These are phyloP conservation scores for Branchipolynoe longqiensis DNA, from an alignment of 2,888 invertebrate genomes.

Conservation along the genomic window DNA sequence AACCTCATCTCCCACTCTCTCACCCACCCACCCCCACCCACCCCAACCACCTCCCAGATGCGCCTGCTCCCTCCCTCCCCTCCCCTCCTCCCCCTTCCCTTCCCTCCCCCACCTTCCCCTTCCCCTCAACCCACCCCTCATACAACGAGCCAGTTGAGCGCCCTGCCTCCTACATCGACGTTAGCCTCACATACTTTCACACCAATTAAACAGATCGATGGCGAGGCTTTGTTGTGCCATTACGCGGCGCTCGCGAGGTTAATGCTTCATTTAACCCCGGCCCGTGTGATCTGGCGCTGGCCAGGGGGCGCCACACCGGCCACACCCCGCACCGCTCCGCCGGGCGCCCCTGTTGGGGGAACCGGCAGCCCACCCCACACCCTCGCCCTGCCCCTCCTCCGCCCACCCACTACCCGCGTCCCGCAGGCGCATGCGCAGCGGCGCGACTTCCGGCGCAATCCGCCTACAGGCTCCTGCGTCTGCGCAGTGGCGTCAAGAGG, in stretches of 20 bases:
- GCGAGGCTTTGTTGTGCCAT: slow-evolving; percentile 56
- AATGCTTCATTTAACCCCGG: slow-evolving; percentile 57
- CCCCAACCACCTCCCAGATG: not conserved
- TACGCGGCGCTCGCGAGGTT: slow-evolving; percentile 41
- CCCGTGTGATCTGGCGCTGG: slow-evolving; percentile 50
- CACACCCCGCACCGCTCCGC: not conserved
- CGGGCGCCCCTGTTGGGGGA: slow-evolving; percentile 11
- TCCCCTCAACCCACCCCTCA: not conserved
- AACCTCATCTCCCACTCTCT: no score
- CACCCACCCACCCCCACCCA: no score
- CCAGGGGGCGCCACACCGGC: slow-evolving; percentile 5
- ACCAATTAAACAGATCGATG: slow-evolving; percentile 57
- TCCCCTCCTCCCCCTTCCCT: not conserved
- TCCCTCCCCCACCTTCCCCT: not conserved
- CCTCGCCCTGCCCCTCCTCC: slow-evolving; percentile 10
- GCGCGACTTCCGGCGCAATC: slow-evolving; percentile 18
- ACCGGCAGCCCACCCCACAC: not conserved
- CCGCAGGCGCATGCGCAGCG: not conserved
- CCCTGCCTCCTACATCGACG: slow-evolving; percentile 44
- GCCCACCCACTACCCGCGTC: not conserved
- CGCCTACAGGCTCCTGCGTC: not conserved
- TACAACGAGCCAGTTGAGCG: slow-evolving; percentile 16
- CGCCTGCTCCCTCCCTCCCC: not conserved
- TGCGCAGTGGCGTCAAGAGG: slow-evolving; percentile 17
- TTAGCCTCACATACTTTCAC: slow-evolving; percentile 51